Base-by-base conservation (phyloP, 2,888 invertebrate genomes). In the Drosophila atroscutellata region DNA sequence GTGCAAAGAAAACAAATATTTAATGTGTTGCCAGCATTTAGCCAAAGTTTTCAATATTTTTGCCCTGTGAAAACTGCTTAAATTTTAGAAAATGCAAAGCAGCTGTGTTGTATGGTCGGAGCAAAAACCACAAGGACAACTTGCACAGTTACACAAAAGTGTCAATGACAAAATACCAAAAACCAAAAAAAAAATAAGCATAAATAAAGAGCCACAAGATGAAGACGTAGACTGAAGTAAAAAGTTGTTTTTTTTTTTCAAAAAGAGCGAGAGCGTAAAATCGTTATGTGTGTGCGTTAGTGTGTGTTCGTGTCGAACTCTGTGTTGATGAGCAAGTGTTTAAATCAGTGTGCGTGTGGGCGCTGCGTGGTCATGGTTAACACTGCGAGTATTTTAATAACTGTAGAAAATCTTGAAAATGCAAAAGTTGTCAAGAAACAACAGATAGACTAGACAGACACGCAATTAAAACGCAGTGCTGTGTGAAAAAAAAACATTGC, bases 401-500 rank as follows among this genome's bases (percentile, higher is more conserved):
- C 72, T 63, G 81, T 80, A 60, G 58, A 81, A 80, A 81, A 87
- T 87, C 75, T 85, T 71, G 59, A 68, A 72, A 86, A 80, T 87
- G 72, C 74, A 77, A 81, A 83, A 81, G 60, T 81, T 88, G 77
- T 75, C 80, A 80, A 72, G 65, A 73, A 70, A 62, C 30, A 34
- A 45, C 24, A 24, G 15, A 24, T 15, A 45, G 47, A 72, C 60
- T 15, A 45, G 50, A 72, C 60, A 58, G 60, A 68, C 77, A 87
- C 59, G 78, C 88, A 77, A 82, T 74, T 73, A 72, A 78, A 72
- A 70, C 56, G 81, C 76, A 81, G 45, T 62, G 58, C 63, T 75
- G 67, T 76, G 80, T 74, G 56, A 78, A 78, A 74, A 78, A 68
- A 77, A 73, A 73, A 71, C 52, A 54, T 11, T 60, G 39, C 56